Base-by-base conservation (phyloP, 1,140 invertebrate genomes). In the Neodiprion virginianus region DNA sequence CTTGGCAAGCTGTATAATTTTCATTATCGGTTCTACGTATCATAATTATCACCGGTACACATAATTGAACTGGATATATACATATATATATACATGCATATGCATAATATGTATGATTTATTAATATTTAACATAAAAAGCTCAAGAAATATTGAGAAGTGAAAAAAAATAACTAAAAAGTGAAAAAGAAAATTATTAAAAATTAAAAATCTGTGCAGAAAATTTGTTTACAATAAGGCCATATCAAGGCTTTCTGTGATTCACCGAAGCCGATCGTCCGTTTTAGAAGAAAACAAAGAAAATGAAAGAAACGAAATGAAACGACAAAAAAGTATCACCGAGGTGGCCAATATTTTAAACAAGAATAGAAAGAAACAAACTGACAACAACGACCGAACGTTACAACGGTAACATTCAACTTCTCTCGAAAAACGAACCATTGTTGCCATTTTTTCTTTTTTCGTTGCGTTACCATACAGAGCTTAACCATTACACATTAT, bases 201-300 rank as follows among this genome's bases (percentile, higher is more conserved):
- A 79, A 80, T 79, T 80, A 78, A 80, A 80, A 79, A 80, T 80
- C 78, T 80, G 79, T 80, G 80, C 79, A 80, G 78, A 75, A 80
- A 78, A 73, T 72, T 49, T 77, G 76, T 79, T 80, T 71, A 53
- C 78, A 75, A 75, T 48, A 79, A 83, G 83, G 83, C 81, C 86
- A 86, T 86, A 87, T 87, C 85, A 85, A 86, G 86, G 83, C 83
- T 85, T 83, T 84, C 85, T 87, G 86, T 87, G 86, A 87, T 87
- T 84, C 81, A 84, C 81, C 80, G 86, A 86, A 84, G 86, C 84
- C 86, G 84, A 87, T 84, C 79, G 77, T 80, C 79, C 78, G 79
- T 85, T 83, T 82, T 48, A 49, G 53, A 53, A 69, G 1, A 69
- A 74, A 69, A 69, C 11, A 40, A 48, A 67, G 4, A 67, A 53